Conservation (phyloP, 2,113 vertebrate genomes). For the Chionis minor region DNA sequence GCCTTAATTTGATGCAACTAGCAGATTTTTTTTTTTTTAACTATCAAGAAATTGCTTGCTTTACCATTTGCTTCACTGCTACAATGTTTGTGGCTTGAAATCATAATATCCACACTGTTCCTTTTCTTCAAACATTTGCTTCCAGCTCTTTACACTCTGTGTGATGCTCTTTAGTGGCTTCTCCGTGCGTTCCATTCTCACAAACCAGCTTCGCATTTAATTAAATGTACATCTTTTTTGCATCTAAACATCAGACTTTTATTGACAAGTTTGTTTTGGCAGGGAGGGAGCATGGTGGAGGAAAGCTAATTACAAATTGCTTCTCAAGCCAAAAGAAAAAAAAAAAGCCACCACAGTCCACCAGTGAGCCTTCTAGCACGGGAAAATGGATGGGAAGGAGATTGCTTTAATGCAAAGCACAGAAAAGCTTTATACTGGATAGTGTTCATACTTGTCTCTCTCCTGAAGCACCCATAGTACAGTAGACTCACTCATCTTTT, state of each 20-base stretch:
- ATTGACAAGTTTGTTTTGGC: constrained; percentile 59
- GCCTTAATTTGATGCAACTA: neutral
- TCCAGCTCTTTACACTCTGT: constrained; percentile 36
- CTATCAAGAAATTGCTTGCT: neutral
- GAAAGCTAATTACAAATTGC: constrained; percentile 26
- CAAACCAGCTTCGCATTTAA: constrained; percentile 39
- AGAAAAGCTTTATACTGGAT: neutral
- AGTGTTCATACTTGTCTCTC: neutral
- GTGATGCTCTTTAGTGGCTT: constrained; percentile 48
- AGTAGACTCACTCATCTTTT: neutral
- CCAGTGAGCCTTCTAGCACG: neutral
- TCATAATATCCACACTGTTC: neutral
- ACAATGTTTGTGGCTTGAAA: neutral
- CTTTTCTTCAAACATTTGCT: constrained; percentile 31
- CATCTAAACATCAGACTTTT: constrained; percentile 48
- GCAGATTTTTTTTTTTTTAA: neutral
- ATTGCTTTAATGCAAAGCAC: neutral
- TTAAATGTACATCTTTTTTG: constrained; percentile 48
- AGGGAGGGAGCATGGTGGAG: neutral
- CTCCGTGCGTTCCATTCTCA: constrained; percentile 18
- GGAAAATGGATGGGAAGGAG: neutral
- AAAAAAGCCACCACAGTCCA: neutral
- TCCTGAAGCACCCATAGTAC: neutral
- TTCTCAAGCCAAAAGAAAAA: neutral
- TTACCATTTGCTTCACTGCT: neutral